Percentiles rank a stretch among this genome's conserved stretches.
Evolutionary conservation across 2,888 invertebrate genomes (phyloP).

Genomic region (Synanthedon andrenaeformis): DNA sequence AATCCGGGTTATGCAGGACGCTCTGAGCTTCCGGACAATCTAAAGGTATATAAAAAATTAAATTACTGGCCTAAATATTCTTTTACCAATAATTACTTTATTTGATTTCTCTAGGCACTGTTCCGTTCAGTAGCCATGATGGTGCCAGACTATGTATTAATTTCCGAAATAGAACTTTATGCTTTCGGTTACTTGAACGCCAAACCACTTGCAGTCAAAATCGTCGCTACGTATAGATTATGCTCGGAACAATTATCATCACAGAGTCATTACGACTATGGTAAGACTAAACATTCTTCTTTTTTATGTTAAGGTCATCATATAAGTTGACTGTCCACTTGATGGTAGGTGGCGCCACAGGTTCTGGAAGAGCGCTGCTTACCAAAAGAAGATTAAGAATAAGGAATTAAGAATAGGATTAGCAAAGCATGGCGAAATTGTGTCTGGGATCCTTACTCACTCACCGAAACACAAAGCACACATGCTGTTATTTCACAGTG

Average conservation of each 20-base stretch:
- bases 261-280: constrained; percentile 96
- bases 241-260: constrained; percentile 95
- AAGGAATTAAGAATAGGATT: too few relatives aligned
- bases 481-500: too few relatives aligned
- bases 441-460: too few relatives aligned
- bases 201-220: constrained; percentile 89
- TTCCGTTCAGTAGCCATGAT: constrained; percentile 98
- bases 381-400: too few relatives aligned
- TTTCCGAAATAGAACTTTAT: constrained; percentile 94
- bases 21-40: constrained; percentile 93
- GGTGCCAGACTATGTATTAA: constrained; percentile 96
- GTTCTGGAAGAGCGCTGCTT: too few relatives aligned
- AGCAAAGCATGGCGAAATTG: too few relatives aligned
- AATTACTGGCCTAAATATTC: background rate
- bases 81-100: background rate
- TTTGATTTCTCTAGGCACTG: constrained; percentile 72
- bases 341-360: too few relatives aligned
- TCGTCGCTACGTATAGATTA: constrained; percentile 92
- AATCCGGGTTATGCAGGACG: constrained; percentile 95
- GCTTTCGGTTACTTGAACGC: constrained; percentile 93
- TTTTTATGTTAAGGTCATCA: background rate
- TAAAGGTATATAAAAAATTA: constrained; percentile 73
- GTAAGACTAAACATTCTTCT: constrained; percentile 32
- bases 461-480: too few relatives aligned
- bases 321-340: too few relatives aligned